A percentile compares a stretch with the other conserved stretches of the same genome.
phyloP scores from a whole-genome alignment of 2,113 vertebrate genomes.

The Podilymbus podiceps region DNA sequence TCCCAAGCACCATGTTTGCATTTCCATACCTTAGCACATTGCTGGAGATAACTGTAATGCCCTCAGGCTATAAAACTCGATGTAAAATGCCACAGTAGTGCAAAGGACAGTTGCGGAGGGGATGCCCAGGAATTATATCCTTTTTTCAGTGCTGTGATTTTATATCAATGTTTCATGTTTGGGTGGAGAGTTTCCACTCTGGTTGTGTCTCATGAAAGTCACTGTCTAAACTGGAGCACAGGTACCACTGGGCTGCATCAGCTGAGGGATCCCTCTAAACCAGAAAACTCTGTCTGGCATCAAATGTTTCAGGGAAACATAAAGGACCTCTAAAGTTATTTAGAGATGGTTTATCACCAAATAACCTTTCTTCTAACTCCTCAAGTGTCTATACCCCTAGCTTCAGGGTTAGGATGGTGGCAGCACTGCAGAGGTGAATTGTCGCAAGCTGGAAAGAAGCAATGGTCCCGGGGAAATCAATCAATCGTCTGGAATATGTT shows the following conservation, averaged over 20 bases:
- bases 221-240: neutral
- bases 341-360: neutral
- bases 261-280: neutral
- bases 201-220: neutral
- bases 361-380: neutral
- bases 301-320: neutral
- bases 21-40: neutral
- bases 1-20: neutral
- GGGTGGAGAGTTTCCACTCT: neutral
- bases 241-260: neutral
- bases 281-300: neutral
- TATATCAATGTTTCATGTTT: neutral
- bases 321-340: neutral
- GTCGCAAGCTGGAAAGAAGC: neutral
- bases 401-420: neutral
- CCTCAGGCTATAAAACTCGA: neutral
- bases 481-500: neutral
- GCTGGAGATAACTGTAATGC: neutral
- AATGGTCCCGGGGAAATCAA: neutral
- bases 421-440: accelerated
- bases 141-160: neutral
- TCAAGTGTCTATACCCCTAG: accelerated
- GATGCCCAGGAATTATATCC: neutral
- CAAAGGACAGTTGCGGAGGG: neutral
- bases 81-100: neutral